Evolutionary conservation across 2,797 vertebrate species (phyloP), one percentile per base, ranked within the genome.

Genomic region (Hemitrygon akajei): DNA sequence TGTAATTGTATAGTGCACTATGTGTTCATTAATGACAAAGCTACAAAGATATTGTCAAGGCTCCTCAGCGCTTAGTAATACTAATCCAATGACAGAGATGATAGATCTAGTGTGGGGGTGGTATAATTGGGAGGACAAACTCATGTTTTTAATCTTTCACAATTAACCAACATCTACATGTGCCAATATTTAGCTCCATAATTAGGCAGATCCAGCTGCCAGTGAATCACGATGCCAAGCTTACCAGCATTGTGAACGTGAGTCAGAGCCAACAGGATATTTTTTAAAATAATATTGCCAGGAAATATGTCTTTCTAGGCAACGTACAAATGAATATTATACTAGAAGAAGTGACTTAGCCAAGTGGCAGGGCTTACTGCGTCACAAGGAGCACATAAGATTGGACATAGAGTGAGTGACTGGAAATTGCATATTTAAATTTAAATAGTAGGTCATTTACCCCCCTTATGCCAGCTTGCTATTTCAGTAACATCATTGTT

Each of bases 141-240:
- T 47, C 63, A 9, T 66, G 63, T 2, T 47, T 47, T 89, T 69
- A 16, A 69, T 69, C 30, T 69, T 89, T 89, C 69, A 60, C 30
- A 37, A 69, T 91, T 69, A 91, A 34, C 86, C 40, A 34, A 71
- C 16, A 60, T 91, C 87, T 63, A 69, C 22, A 37, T 40, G 63
- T 91, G 69, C 34, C 69, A 69, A 91, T 91, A 91, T 91, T 91
- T 91, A 91, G 87, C 11, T 91, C 66, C 87, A 71, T 22, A 69
- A 40, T 63, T 91, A 71, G 34, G 69, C 20, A 91, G 10, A 40
- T 91, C 69, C 30, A 91, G 37, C 7, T 91, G 34, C 63, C 66
- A 37, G 66, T 69, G 63, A 69, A 25, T 71, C 66, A 30, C 37
- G 34, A 69, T 71, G 63, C 63, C 86, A 89, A 69, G 16, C n/a